These are phyloP conservation scores for Mycogona germanica DNA, from an alignment of 2,888 invertebrate species.

Conservation along the genomic window DNA sequence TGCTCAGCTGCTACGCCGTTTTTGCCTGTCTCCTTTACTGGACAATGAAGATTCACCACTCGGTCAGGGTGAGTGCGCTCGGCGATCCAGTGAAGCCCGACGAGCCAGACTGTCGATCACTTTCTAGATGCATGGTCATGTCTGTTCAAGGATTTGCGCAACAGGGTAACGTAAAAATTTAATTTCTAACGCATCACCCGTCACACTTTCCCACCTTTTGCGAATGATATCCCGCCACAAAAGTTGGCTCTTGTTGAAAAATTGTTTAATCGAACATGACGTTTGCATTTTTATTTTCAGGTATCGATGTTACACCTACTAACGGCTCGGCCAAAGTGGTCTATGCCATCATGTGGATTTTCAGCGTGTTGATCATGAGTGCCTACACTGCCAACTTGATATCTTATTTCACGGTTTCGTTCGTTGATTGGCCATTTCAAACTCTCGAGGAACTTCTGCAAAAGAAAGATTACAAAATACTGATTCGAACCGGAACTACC, in stretches of 20 bases:
- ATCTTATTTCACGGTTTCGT: slow-evolving; percentile 15
- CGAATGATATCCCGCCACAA: not conserved
- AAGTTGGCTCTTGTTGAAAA: not conserved
- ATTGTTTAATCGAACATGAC: no score
- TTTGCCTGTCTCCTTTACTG: no score
- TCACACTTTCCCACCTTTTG: not conserved
- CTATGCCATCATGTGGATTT: slow-evolving; percentile 16
- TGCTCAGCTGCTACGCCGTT: no score
- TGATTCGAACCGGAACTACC: slow-evolving; percentile 14
- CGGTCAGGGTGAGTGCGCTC: no score
- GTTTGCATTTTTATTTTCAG: not conserved
- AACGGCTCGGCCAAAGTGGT: slow-evolving; percentile 1
- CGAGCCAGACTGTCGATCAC: no score
- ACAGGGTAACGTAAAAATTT: slow-evolving; percentile 13
- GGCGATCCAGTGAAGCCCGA: no score
- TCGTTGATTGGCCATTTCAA: slow-evolving; percentile 11
- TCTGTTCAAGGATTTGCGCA: slow-evolving; percentile 11
- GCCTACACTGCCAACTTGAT: slow-evolving; percentile 16
- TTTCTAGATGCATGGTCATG: no score
- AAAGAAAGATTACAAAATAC: slow-evolving; percentile 9
- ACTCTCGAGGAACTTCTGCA: slow-evolving; percentile 6
- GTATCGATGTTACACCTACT: slow-evolving; percentile 10
- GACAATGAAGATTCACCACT: no score
- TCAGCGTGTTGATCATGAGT: slow-evolving; percentile 17
- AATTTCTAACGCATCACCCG: no score